Evolutionary conservation across 2,113 vertebrate genomes (phyloP).

Genomic region (Psittacula cyanocephala): DNA sequence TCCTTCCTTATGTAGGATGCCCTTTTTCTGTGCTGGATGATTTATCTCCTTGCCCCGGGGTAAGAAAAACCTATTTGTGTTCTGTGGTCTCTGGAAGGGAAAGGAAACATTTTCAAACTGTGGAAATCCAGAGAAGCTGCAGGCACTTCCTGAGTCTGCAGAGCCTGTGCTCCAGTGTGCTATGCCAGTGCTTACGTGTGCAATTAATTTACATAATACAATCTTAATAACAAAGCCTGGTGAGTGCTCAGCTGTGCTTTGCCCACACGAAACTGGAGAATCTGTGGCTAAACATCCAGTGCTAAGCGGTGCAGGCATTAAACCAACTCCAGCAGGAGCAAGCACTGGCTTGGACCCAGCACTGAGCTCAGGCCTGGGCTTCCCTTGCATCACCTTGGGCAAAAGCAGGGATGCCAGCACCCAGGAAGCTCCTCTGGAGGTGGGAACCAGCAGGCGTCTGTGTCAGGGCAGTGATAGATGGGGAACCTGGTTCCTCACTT

Average conservation of each 20-base stretch:
- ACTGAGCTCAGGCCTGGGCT: fast-evolving
- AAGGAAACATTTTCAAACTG: background rate
- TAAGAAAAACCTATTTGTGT: background rate
- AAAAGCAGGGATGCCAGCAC: fast-evolving
- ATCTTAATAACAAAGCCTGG: background rate
- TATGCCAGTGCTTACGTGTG: background rate
- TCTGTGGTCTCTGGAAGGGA: background rate
- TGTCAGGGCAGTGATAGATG: fast-evolving
- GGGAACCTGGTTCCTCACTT: fast-evolving
- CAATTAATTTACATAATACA: background rate
- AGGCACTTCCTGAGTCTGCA: background rate
- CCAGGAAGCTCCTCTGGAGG: background rate
- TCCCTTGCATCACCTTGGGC: background rate
- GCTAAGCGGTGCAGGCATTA: background rate
- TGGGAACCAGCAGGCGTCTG: fast-evolving
- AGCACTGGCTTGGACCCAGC: fast-evolving
- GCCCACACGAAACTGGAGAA: background rate
- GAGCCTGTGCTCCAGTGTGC: background rate
- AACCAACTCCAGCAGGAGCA: background rate
- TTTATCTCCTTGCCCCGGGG: background rate
- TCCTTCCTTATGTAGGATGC: background rate
- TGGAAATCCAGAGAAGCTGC: background rate
- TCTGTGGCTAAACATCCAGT: background rate
- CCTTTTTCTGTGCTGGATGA: background rate
- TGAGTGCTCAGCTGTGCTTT: background rate